Evolutionary conservation across 92 coral and sea anemone genomes (phyloP).

Genomic region (Bergia sp.): DNA sequence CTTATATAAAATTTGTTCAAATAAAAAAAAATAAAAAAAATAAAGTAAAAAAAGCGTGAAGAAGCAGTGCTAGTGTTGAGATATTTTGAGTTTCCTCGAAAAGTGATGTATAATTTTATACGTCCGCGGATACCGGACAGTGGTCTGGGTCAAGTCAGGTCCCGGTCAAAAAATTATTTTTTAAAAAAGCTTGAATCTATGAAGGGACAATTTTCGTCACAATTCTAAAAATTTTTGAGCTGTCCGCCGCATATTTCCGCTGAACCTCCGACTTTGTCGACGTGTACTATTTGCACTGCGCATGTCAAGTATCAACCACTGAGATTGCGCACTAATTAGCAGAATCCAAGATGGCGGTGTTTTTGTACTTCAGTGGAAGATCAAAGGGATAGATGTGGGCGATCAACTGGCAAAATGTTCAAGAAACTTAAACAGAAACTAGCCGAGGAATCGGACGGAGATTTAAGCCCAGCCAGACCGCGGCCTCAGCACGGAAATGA

Average conservation of each 20-base stretch:
- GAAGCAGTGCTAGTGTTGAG: no score
- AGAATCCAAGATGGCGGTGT: slow-evolving; percentile 95
- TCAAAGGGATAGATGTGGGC: slow-evolving; percentile 49
- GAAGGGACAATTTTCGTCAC: background rate
- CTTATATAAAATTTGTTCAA: no score
- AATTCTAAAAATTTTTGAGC: background rate
- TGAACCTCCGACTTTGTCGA: slow-evolving; percentile 42
- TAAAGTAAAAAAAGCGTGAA: no score
- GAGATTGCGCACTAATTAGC: slow-evolving; percentile 63
- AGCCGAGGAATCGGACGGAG: slow-evolving; percentile 96
- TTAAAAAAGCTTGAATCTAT: background rate
- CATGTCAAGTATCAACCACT: slow-evolving; percentile 36
- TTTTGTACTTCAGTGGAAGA: slow-evolving; percentile 51
- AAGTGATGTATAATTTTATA: no score
- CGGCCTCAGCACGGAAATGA: slow-evolving; percentile 47
- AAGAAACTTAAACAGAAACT: slow-evolving; percentile 94
- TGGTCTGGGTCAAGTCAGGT: background rate
- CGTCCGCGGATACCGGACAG: no score
- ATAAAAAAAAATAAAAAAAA: no score
- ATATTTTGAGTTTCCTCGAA: no score
- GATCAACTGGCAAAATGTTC: slow-evolving; percentile 77
- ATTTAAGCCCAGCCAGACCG: slow-evolving; percentile 72
- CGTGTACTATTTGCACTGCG: slow-evolving; percentile 81
- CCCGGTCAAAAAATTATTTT: background rate
- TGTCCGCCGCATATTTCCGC: background rate